These are phyloP conservation scores for Periphyllus acericola DNA, from an alignment of 2,888 invertebrate species.

Conservation along the genomic window DNA sequence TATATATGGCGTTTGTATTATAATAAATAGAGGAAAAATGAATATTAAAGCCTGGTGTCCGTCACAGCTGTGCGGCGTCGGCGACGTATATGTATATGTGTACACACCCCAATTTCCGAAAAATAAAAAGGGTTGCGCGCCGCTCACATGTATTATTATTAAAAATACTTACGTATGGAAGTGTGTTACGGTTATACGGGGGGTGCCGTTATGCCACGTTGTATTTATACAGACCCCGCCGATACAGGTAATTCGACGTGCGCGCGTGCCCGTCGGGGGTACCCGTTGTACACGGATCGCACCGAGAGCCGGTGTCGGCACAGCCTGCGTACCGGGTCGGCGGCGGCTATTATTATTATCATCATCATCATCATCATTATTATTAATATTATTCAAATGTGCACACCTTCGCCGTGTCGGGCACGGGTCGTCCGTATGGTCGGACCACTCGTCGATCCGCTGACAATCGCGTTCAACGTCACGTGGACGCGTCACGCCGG, in stretches of 20 bases:
- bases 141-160: background rate
- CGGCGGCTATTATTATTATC: constrained; percentile 2
- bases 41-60: constrained; percentile 62
- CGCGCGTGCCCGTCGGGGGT: constrained; percentile 55
- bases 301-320: background rate
- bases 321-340: constrained; percentile 18
- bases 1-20: background rate
- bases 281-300: background rate
- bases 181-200: background rate
- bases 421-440: constrained; percentile 49
- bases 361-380: constrained; percentile 4
- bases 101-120: constrained; percentile 53
- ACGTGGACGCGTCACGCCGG: constrained; percentile 43
- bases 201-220: background rate
- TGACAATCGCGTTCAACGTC: constrained; percentile 27
- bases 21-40: constrained; percentile 48
- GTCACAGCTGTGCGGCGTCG: constrained; percentile 57
- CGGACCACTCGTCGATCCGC: constrained; percentile 46
- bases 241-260: constrained; percentile 43
- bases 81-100: background rate
- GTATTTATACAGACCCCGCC: background rate
- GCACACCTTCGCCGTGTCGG: background rate
- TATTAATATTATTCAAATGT: background rate
- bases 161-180: background rate
- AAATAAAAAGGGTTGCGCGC: constrained; percentile 57